Base-by-base conservation (phyloP, 2,113 vertebrate species). In the Bambusicola thoracicus region DNA sequence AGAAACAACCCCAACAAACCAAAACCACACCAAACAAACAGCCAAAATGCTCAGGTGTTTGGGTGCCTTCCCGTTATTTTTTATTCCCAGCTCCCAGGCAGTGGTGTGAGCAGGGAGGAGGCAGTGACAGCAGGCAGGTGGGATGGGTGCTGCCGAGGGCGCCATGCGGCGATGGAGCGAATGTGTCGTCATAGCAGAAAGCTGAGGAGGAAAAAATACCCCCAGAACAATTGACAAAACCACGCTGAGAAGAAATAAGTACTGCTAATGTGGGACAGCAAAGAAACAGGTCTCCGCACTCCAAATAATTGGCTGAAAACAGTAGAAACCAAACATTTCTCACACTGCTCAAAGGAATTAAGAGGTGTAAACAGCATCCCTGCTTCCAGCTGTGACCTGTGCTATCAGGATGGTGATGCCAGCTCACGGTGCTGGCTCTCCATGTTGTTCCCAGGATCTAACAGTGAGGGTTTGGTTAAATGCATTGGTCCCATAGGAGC, bases 101-200 rank as follows among this genome's bases (percentile, higher is more conserved):
- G 4, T 3, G 59, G 27, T 77, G 62, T n/a, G 63, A 59, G 56
- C 29, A 3, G 40, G 56, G 65, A 77, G 53, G 38, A 53, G 43
- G 43, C 78, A 72, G 5, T 24, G 21, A 10, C 44, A 11, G 14
- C 13, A 17, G 56, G 17, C 14, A 18, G 8, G 51, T 2, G 63
- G 67, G 1, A 0, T 4, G 59, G 41, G 1, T 2, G 2, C 34
- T 78, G 44, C 75, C 1, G 2, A 15, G 55, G 21, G 84, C 36
- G 53, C 4, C 5, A 34, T 10, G 15, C 17, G 8, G 10, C 5
- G 30, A 65, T 32, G 55, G 55, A 41, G 20, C 49, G 29, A 55
- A 48, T 11, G 27, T 5, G 16, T 27, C 6, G 5, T 40, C 8
- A 5, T 40, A 13, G 44, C 19, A 10, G 72, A 51, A 68, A 61